Conservation (phyloP, 2,888 invertebrate genomes). For the Sinelater perroti region DNA sequence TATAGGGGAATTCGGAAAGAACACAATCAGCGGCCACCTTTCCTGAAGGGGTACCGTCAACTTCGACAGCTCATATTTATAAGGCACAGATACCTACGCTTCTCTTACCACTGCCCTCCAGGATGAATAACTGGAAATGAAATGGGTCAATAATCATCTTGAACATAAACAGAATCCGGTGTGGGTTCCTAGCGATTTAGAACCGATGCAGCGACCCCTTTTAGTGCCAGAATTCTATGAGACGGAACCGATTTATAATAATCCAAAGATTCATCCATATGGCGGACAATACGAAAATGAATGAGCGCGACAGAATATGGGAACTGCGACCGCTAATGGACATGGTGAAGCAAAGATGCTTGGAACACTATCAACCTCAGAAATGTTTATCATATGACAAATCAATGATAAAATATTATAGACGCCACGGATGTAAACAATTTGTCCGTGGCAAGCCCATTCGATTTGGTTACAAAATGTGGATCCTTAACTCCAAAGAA, state of each 20-base stretch:
- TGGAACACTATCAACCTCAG: neutral
- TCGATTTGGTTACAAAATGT: too few species aligned
- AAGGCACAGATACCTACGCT: too few species aligned
- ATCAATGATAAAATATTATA: too few species aligned
- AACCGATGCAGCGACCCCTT: neutral
- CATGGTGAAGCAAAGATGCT: too few species aligned
- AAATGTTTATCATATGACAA: neutral
- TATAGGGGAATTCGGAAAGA: neutral
- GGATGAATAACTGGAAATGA: neutral
- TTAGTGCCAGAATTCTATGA: neutral
- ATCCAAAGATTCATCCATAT: neutral
- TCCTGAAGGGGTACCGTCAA: neutral
- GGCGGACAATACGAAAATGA: neutral
- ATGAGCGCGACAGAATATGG: too few species aligned
- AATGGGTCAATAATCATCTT: neutral
- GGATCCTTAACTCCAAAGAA: too few species aligned
- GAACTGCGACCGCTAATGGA: too few species aligned
- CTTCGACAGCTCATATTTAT: too few species aligned
- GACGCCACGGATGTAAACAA: too few species aligned
- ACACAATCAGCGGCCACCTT: neutral
- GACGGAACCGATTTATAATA: neutral
- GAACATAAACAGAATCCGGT: neutral
- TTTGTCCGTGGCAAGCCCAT: too few species aligned
- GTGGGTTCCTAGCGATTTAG: neutral
- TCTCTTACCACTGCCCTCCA: too few species aligned